Base-by-base conservation (phyloP, 2,113 vertebrate genomes). In the Orycteropus afer region DNA sequence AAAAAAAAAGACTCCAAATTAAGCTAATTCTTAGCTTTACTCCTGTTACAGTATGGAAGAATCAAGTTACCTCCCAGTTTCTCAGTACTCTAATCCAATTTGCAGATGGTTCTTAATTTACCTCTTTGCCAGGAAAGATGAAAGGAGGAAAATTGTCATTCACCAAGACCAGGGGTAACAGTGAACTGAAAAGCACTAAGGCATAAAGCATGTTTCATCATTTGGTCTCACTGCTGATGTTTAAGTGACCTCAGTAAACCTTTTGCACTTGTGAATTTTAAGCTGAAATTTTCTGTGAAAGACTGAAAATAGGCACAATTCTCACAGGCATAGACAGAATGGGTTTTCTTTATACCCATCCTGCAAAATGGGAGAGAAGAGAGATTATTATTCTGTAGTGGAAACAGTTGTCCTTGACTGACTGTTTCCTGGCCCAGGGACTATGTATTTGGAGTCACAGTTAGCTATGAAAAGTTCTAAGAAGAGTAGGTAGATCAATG, bases 241-340 rank as follows among this genome's bases (percentile, higher is more conserved):
- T 78, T 78, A 90, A 61, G 77, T 65, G 80, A 94, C 7, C 47
- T 69, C n/a, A 78, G 87, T 83, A 78, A 77, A 87, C 71, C 34
- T 85, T 55, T 76, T 82, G 51, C 17, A 86, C 76, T 71, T 65
- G 79, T 25, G 65, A 65, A 77, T 67, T 51, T 29, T 47, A 7
- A 92, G 51, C 23, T 87, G 77, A 74, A 51, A 57, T 88, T 83
- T 93, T 79, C 88, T 95, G 49, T 87, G 15, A n/a, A 49, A 88
- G 88, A 88, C 3, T 74, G 65, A 92, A 77, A 69, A 93, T 20
- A 96, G 97, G 96, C 90, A 95, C 82, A 76, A 37, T 92, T 95
- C 83, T 96, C 82, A 86, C 59, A 93, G 92, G 97, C 93, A 95
- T 89, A 96, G 59, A 74, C 20, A 80, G 77, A 90, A 77, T 11